Evolutionary conservation across 2,797 vertebrate genomes (phyloP).

Genomic region (Rhinatrema bivittatum): DNA sequence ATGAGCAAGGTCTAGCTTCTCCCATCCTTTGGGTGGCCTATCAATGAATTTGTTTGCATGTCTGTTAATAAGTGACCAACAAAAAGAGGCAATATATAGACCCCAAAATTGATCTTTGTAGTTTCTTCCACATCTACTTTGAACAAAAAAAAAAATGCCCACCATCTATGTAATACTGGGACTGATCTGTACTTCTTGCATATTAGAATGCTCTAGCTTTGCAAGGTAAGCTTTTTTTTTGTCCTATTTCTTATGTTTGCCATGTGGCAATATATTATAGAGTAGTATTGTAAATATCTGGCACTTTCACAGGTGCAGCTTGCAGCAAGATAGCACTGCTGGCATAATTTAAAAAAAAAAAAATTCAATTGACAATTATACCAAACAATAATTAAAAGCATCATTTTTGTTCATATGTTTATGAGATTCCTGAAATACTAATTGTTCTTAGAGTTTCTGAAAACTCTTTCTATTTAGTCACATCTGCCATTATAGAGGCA

Average conservation of each 20-base stretch:
- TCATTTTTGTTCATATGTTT: too few relatives aligned
- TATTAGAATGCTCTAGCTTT: conserved; percentile 1
- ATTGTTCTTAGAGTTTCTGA: too few relatives aligned
- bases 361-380: too few relatives aligned
- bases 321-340: too few relatives aligned
- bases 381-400: too few relatives aligned
- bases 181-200: conserved; percentile 17
- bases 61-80: conserved; percentile 41
- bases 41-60: conserved; percentile 16
- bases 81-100: conserved; percentile 10
- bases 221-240: conserved; percentile 38
- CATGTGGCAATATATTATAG: not conserved
- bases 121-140: not conserved
- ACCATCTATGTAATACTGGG: not conserved
- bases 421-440: too few relatives aligned
- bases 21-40: not conserved
- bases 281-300: not conserved
- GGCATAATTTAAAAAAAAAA: too few relatives aligned
- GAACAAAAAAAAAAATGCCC: conserved; percentile 1
- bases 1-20: not conserved
- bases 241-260: not conserved
- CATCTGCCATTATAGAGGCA: too few relatives aligned
- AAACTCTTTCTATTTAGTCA: too few relatives aligned
- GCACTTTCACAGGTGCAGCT: too few relatives aligned
- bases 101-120: rapidly evolving